Evolutionary conservation across 2,888 invertebrate species (phyloP).

Genomic region (Cryptocephalus primarius): DNA sequence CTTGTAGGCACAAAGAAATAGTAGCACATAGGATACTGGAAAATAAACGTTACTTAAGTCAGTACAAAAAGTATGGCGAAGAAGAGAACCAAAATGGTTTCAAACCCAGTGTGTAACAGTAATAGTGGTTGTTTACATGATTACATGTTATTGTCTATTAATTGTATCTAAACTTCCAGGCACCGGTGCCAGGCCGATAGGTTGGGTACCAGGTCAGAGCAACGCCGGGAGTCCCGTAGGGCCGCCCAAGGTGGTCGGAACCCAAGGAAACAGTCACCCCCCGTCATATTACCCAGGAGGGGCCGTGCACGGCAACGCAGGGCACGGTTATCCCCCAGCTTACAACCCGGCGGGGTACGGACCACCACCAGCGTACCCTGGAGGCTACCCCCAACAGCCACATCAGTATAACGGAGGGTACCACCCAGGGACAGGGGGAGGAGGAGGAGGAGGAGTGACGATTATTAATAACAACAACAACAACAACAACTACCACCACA

Average conservation of each 20-base stretch:
- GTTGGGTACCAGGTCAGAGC: not conserved
- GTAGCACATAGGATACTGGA: too few relatives aligned
- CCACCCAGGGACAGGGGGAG: slow-evolving; percentile 8
- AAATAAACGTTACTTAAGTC: too few relatives aligned
- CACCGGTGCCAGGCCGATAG: too few relatives aligned
- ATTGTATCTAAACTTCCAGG: too few relatives aligned
- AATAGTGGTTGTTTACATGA: too few relatives aligned
- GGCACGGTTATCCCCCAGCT: slow-evolving; percentile 7
- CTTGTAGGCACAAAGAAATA: too few relatives aligned
- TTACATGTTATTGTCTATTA: too few relatives aligned
- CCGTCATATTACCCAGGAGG: slow-evolving; percentile 6
- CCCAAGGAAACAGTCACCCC: slow-evolving; percentile 5
- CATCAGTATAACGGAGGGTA: slow-evolving; percentile 8
- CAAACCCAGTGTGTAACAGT: too few relatives aligned
- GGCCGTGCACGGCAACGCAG: slow-evolving; percentile 17
- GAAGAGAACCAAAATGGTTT: too few relatives aligned
- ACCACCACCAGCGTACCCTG: slow-evolving; percentile 17
- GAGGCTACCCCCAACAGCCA: slow-evolving; percentile 6
- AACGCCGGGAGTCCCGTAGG: slow-evolving; percentile 6
- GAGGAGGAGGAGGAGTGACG: slow-evolving; percentile 7
- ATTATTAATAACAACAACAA: slow-evolving; percentile 21
- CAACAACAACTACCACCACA: slow-evolving; percentile 22
- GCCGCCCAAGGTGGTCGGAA: slow-evolving; percentile 8
- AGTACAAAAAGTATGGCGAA: too few relatives aligned
- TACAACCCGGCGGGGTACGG: slow-evolving; percentile 16